phyloP scores from a whole-genome alignment of 2,113 vertebrate species.

The Origma solitaria region DNA sequence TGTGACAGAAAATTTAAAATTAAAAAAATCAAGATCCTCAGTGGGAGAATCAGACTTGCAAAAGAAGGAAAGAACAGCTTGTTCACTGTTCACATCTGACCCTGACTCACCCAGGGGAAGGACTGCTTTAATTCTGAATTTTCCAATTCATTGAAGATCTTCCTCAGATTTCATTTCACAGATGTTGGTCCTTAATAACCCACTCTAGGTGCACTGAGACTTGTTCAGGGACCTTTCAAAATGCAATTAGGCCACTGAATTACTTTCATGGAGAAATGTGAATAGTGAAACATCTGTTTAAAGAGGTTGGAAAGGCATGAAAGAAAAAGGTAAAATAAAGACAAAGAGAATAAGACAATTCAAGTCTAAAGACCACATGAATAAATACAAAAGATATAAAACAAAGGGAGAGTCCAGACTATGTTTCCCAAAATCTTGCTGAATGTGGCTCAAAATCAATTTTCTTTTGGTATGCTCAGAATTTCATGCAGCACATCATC shows the following conservation, averaged over 20 bases:
- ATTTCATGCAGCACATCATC: not conserved
- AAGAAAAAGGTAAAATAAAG: conserved; percentile 46
- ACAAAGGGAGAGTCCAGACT: conserved; percentile 63
- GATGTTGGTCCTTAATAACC: conserved; percentile 70
- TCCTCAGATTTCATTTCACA: conserved; percentile 77
- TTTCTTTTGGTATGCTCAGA: not conserved
- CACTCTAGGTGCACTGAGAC: conserved; percentile 74
- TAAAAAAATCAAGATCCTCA: not conserved
- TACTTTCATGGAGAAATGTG: conserved; percentile 60
- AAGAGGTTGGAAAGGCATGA: conserved; percentile 43
- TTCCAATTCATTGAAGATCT: conserved; percentile 73
- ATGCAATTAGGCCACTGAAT: not conserved
- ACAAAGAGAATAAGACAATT: conserved; percentile 43
- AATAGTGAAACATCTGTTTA: conserved; percentile 54
- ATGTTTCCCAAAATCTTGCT: not conserved
- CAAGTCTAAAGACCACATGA: not conserved
- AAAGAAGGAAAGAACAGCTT: not conserved
- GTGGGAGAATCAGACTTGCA: not conserved
- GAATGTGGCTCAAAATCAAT: not conserved
- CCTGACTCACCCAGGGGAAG: not conserved
- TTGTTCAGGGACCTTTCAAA: conserved; percentile 76
- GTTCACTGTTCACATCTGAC: not conserved
- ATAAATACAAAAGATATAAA: conserved; percentile 57
- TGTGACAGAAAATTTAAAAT: not conserved
- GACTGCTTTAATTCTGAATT: conserved; percentile 68